Conservation (phyloP, 2,888 invertebrate species). For the Lithosia quadra region DNA sequence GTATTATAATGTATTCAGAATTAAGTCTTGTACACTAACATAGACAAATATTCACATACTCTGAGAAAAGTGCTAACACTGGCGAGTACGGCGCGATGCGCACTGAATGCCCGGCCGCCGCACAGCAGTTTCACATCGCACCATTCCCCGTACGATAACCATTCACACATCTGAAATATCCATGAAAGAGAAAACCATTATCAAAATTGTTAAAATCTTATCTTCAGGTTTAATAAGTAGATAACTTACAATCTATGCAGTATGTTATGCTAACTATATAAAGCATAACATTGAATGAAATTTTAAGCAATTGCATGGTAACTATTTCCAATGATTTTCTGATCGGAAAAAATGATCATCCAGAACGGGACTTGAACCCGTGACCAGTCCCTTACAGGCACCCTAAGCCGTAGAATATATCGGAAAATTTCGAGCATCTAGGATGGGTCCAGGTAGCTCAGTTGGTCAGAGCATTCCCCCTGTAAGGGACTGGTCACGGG, state of each 20-base stretch:
- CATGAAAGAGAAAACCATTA: constrained; percentile 39
- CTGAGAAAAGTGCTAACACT: constrained; percentile 90
- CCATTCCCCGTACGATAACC: constrained; percentile 78
- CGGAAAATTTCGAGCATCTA: too few species aligned
- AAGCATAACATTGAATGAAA: too few species aligned
- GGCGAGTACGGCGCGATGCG: constrained; percentile 89
- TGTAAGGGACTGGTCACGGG: too few species aligned
- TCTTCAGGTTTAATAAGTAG: neutral
- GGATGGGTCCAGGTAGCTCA: too few species aligned
- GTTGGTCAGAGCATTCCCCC: too few species aligned
- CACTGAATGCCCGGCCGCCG: constrained; percentile 87
- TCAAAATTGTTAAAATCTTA: constrained; percentile 9
- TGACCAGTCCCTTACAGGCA: too few species aligned
- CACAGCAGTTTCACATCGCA: constrained; percentile 89
- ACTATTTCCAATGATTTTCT: too few species aligned
- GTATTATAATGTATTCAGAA: constrained; percentile 6
- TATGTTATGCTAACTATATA: too few species aligned
- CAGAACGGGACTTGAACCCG: too few species aligned
- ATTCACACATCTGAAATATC: constrained; percentile 76
- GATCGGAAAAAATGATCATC: too few species aligned
- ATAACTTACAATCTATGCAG: neutral
- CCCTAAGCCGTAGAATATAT: too few species aligned
- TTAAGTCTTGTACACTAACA: constrained; percentile 9
- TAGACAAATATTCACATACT: constrained; percentile 70
- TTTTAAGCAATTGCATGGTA: too few species aligned